Evolutionary conservation across 2,888 invertebrate genomes (phyloP).

Genomic region (Drosophila dives): DNA sequence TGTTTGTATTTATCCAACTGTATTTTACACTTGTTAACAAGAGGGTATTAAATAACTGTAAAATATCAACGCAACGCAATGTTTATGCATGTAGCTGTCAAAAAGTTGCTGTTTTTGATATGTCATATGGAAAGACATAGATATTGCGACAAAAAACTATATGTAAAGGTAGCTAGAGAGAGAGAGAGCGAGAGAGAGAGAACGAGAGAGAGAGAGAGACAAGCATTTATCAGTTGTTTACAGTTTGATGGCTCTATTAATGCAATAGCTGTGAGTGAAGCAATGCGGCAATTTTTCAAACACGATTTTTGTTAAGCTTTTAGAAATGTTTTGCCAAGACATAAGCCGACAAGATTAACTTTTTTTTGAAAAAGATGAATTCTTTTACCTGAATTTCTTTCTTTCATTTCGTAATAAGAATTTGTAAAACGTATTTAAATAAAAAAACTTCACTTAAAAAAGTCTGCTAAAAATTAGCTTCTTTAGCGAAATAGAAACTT

Average conservation of each 20-base stretch:
- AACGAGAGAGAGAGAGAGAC: constrained; percentile 4
- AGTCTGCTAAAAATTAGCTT: neutral
- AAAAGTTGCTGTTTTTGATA: constrained; percentile 59
- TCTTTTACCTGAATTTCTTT: no score
- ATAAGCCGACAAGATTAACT: neutral
- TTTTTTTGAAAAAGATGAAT: no score
- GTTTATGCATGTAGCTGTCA: constrained; percentile 40
- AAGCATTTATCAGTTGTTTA: constrained; percentile 29
- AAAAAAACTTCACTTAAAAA: neutral
- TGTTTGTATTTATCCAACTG: neutral
- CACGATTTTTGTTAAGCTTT: neutral
- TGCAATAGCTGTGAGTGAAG: neutral
- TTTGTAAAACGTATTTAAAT: no score
- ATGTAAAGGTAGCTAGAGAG: neutral
- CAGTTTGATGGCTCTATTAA: constrained; percentile 10
- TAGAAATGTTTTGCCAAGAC: neutral
- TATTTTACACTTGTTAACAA: neutral
- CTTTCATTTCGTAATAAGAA: no score
- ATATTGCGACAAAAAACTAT: neutral
- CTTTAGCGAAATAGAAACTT: neutral
- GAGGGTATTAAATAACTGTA: constrained; percentile 23
- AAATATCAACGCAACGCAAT: constrained; percentile 40
- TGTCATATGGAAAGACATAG: constrained; percentile 29
- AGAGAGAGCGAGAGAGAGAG: neutral
- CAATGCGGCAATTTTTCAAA: neutral